phyloP scores from a whole-genome alignment of 2,888 invertebrate genomes.

The Oasisia sp. region DNA sequence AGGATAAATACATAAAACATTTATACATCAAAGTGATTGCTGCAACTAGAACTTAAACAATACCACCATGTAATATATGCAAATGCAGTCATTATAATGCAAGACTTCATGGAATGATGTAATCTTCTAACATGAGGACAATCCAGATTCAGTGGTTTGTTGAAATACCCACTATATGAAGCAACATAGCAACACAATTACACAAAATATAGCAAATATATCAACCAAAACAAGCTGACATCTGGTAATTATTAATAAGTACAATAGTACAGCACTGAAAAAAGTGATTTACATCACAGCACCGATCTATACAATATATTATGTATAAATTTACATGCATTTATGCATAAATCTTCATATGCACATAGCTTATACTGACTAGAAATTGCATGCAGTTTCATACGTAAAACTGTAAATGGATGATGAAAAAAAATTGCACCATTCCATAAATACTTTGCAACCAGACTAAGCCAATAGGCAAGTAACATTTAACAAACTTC shows the following conservation, averaged over 20 bases:
- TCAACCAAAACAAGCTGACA: background rate
- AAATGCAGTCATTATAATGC: too few relatives aligned
- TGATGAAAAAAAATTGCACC: background rate
- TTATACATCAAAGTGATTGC: background rate
- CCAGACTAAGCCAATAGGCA: background rate
- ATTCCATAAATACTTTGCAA: background rate
- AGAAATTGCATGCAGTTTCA: background rate
- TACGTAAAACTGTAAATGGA: background rate
- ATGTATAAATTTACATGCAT: background rate
- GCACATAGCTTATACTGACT: background rate
- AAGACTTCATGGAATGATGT: background rate
- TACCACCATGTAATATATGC: background rate
- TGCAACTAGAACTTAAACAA: background rate
- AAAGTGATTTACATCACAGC: conserved; percentile 1
- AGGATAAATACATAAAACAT: background rate
- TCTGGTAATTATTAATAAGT: background rate
- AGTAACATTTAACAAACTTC: conserved; percentile 13
- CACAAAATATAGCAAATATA: background rate
- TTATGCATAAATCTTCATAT: background rate
- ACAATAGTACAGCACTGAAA: background rate
- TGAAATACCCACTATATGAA: background rate
- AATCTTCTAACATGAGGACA: background rate
- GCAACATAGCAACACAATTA: background rate
- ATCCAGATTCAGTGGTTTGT: background rate
- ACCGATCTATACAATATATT: background rate